Conservation (phyloP, 2,888 invertebrate species). For the Sycophila texana region DNA sequence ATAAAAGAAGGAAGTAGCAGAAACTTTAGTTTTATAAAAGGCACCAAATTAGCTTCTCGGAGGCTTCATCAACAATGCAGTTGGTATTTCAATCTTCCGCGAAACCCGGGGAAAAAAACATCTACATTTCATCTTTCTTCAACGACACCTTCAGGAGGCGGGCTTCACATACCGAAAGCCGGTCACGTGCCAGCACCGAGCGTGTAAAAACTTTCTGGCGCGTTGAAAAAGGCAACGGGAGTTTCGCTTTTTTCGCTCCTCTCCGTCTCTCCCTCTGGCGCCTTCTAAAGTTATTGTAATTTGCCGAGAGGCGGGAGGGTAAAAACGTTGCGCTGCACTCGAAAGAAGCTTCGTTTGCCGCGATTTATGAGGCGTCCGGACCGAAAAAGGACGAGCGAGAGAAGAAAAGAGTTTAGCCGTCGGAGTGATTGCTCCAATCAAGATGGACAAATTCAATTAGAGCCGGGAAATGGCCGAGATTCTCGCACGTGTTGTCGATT, state of each 20-base stretch:
- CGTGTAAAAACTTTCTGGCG: constrained; percentile 3
- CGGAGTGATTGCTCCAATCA: constrained; percentile 42
- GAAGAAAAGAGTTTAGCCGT: neutral
- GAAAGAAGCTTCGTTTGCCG: no score
- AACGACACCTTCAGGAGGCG: no score
- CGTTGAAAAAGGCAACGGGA: neutral
- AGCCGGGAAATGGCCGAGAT: constrained; percentile 17
- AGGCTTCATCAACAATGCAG: no score
- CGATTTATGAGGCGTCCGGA: neutral
- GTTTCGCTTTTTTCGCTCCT: neutral
- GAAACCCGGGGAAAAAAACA: neutral
- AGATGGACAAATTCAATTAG: constrained; percentile 42
- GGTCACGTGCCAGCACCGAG: neutral
- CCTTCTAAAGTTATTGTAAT: constrained; percentile 11
- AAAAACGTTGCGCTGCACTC: no score
- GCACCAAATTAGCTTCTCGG: no score
- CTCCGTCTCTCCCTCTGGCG: neutral
- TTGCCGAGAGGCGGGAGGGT: neutral
- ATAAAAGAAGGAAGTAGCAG: no score
- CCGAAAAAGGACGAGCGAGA: constrained; percentile 1
- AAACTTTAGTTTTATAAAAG: no score
- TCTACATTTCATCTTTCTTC: neutral
- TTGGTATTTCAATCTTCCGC: no score
- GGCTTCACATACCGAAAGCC: no score
- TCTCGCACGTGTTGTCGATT: constrained; percentile 6